Conservation (phyloP, 2,797 vertebrate species). For the Chloroceryle amazona region DNA sequence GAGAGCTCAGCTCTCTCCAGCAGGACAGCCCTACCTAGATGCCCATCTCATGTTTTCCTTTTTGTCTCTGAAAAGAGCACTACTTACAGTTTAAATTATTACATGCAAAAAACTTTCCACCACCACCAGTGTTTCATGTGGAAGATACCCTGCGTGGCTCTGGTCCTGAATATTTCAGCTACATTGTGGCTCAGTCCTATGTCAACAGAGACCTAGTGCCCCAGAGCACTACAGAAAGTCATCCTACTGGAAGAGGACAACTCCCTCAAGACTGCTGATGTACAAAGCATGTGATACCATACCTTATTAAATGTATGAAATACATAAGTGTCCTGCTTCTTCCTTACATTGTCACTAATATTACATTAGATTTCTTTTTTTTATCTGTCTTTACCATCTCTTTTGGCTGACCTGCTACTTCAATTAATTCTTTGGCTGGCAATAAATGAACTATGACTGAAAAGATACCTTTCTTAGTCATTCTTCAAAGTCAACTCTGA, state of each 20-base stretch:
- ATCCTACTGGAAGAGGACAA: background rate
- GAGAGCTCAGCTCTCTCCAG: background rate
- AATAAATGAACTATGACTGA: background rate
- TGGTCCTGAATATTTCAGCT: background rate
- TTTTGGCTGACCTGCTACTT: background rate
- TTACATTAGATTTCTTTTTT: background rate
- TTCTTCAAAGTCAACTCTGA: background rate
- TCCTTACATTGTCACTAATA: background rate
- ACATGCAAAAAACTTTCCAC: background rate
- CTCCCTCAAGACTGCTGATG: background rate
- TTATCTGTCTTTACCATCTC: background rate
- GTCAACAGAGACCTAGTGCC: background rate
- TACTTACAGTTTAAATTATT: background rate
- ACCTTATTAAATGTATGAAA: background rate
- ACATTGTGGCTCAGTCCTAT: background rate
- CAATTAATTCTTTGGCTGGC: background rate
- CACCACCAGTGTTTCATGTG: background rate
- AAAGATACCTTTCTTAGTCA: background rate
- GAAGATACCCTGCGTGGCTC: accelerated
- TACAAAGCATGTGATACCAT: accelerated
- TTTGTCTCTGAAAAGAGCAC: background rate
- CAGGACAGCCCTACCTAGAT: background rate
- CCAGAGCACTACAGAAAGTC: background rate
- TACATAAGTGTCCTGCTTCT: background rate
- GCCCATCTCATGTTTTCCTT: background rate